Conservation (phyloP, 2,888 invertebrate species). For the Conus canariensis region DNA sequence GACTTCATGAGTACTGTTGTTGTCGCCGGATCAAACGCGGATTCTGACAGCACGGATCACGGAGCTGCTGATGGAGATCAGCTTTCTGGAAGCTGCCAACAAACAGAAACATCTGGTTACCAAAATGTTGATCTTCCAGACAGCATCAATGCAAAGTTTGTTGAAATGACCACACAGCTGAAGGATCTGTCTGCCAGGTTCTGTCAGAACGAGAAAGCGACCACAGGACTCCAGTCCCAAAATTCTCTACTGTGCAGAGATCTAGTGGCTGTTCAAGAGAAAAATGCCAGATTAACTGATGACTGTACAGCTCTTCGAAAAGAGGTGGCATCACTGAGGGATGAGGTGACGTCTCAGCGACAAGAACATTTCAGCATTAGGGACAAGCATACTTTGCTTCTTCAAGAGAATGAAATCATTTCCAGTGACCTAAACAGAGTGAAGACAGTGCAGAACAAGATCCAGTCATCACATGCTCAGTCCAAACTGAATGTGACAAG, state of each 20-base stretch:
- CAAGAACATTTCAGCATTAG: background rate
- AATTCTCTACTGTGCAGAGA: background rate
- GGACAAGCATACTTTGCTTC: background rate
- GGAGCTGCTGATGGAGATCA: background rate
- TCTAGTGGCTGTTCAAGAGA: background rate
- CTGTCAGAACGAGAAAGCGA: background rate
- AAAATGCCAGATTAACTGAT: background rate
- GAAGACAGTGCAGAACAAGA: background rate
- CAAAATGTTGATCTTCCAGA: background rate
- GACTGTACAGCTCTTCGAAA: background rate
- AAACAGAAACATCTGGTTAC: background rate
- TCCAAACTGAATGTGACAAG: background rate
- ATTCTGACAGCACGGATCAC: background rate
- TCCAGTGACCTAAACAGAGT: background rate
- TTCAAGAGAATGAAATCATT: background rate
- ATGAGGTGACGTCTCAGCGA: background rate
- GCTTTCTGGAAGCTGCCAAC: background rate
- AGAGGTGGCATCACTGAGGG: background rate
- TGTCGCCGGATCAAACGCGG: background rate
- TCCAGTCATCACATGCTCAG: background rate
- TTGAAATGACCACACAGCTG: background rate
- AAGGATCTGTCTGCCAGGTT: background rate
- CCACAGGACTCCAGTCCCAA: background rate
- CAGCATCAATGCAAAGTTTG: too few relatives aligned
- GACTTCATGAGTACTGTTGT: background rate